Percentiles rank a stretch among this genome's conserved stretches.
Conservation (phyloP, 1,140 invertebrate genomes). For the Eueides isabella region DNA sequence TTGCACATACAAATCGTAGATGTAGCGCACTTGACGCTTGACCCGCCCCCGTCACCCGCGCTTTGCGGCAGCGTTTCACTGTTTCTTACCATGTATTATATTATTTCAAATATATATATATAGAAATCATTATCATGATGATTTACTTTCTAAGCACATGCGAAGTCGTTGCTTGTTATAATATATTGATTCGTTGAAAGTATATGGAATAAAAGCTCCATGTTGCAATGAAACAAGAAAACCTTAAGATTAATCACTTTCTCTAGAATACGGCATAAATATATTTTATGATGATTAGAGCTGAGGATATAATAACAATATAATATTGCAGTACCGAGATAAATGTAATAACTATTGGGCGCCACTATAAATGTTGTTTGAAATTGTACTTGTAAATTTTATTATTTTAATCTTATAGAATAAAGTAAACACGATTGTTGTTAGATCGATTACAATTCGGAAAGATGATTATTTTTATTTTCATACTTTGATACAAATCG, state of each 20-base stretch:
- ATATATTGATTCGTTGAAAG: background rate
- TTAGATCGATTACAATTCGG: too few species aligned
- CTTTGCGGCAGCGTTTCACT: background rate
- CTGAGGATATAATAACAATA: background rate
- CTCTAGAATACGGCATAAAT: background rate
- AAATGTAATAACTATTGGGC: too few species aligned
- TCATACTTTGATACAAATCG: too few species aligned
- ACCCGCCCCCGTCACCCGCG: slow-evolving; percentile 23
- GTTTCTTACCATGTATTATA: background rate
- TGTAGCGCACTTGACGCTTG: slow-evolving; percentile 21
- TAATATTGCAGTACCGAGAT: background rate
- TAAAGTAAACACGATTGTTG: too few species aligned
- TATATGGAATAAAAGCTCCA: background rate
- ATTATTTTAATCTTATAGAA: too few species aligned
- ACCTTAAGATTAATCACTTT: background rate
- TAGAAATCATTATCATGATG: background rate
- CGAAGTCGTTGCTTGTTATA: background rate
- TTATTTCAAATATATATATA: background rate
- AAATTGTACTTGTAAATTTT: too few species aligned
- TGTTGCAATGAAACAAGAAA: background rate
- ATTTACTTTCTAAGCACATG: background rate
- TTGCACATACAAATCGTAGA: slow-evolving; percentile 18
- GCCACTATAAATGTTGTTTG: too few species aligned
- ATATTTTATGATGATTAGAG: background rate
- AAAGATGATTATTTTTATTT: too few species aligned